A percentile compares a stretch with the other conserved stretches of the same genome.
Conservation (phyloP, 2,888 invertebrate genomes). For the Cheilosia vernalis region DNA sequence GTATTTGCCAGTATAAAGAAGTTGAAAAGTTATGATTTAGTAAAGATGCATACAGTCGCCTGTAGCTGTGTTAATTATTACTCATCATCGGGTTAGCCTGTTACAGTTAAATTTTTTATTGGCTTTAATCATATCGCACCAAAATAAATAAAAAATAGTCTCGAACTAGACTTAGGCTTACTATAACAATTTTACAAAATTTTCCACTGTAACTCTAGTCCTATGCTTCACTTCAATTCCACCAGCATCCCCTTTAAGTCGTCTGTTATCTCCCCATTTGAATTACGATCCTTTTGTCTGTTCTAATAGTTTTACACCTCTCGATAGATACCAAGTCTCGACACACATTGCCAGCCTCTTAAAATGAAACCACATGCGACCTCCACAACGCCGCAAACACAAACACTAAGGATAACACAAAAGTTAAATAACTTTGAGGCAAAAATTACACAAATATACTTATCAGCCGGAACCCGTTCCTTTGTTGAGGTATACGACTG, state of each 20-base stretch:
- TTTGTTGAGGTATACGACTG: constrained; percentile 32
- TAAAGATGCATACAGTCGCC: no score
- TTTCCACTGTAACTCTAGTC: not conserved
- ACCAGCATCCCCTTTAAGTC: constrained; percentile 5
- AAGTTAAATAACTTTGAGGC: constrained; percentile 73
- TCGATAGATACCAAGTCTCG: constrained; percentile 26
- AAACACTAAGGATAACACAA: constrained; percentile 68
- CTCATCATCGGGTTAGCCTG: no score
- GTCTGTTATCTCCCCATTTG: constrained; percentile 45
- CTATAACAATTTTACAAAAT: no score
- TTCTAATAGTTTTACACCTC: constrained; percentile 72
- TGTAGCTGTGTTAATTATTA: no score
- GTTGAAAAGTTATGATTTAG: no score
- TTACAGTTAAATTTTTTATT: no score
- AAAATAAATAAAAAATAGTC: no score
- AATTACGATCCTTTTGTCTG: constrained; percentile 67
- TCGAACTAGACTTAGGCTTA: no score
- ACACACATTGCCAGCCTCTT: constrained; percentile 25
- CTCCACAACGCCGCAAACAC: constrained; percentile 28
- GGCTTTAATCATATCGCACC: no score
- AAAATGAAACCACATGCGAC: constrained; percentile 53
- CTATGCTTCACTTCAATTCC: not conserved
- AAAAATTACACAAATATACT: constrained; percentile 73
- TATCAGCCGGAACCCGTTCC: constrained; percentile 72
- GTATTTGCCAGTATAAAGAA: no score